Evolutionary conservation across 1,140 invertebrate genomes (phyloP).

Genomic region (Eurosta solidaginis): DNA sequence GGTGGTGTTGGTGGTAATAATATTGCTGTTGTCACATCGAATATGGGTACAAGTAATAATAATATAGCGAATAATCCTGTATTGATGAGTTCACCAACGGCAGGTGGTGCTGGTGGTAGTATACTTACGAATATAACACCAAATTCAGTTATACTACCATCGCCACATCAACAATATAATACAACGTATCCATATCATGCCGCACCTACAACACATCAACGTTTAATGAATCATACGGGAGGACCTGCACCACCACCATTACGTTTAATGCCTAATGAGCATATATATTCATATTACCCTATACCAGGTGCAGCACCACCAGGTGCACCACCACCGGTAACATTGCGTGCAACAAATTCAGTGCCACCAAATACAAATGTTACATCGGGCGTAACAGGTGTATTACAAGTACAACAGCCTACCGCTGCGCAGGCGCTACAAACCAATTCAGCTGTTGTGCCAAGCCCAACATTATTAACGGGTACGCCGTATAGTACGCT

Average conservation of each 20-base stretch:
- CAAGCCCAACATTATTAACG: conserved; percentile 38
- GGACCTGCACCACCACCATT: conserved; percentile 60
- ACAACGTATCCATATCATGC: conserved; percentile 54
- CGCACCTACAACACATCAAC: conserved; percentile 64
- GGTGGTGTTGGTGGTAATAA: neutral
- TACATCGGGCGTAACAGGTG: neutral
- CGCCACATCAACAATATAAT: conserved; percentile 35
- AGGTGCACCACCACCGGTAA: conserved; percentile 21
- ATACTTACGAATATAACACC: conserved; percentile 35
- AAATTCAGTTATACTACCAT: conserved; percentile 34
- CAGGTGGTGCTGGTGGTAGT: conserved; percentile 23
- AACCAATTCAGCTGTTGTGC: conserved; percentile 34
- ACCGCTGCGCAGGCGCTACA: conserved; percentile 60
- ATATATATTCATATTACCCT: conserved; percentile 59
- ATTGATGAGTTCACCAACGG: conserved; percentile 35
- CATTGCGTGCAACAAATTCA: conserved; percentile 37
- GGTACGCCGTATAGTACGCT: conserved; percentile 40
- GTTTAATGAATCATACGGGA: conserved; percentile 62
- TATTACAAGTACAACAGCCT: conserved; percentile 51
- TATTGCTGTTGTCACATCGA: conserved; percentile 30
- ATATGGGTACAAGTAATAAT: conserved; percentile 33
- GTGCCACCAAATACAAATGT: conserved; percentile 19
- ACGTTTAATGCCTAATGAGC: conserved; percentile 58
- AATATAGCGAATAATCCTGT: conserved; percentile 33
- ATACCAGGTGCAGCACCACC: conserved; percentile 45